Evolutionary conservation across 92 coral and sea anemone species (phyloP).

Genomic region (Epizoanthus illoricatus): DNA sequence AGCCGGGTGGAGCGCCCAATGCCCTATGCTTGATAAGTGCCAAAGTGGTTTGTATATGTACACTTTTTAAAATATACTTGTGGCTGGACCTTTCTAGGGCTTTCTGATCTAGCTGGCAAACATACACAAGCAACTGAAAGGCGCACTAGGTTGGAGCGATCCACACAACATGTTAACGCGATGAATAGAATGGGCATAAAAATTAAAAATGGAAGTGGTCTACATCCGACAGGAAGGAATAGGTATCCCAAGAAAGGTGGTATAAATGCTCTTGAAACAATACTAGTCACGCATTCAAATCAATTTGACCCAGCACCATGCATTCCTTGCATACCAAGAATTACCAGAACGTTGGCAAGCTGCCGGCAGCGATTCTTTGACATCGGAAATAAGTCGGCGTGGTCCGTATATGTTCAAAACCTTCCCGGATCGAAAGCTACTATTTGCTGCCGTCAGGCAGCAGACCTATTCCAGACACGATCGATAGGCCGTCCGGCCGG

Average conservation of each 20-base stretch:
- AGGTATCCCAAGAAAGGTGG: not conserved
- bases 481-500: too few species aligned
- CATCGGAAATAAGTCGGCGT: not conserved
- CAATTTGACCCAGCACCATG: not conserved
- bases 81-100: not conserved
- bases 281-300: conserved; percentile 26
- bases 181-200: too few species aligned
- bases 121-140: too few species aligned
- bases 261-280: not conserved
- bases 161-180: too few species aligned
- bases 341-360: not conserved
- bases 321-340: conserved; percentile 19
- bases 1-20: not conserved
- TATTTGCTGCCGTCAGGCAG: too few species aligned
- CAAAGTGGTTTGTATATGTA: conserved; percentile 3
- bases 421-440: not conserved
- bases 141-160: too few species aligned
- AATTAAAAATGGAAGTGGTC: too few species aligned
- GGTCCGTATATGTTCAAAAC: conserved; percentile 37
- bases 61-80: not conserved
- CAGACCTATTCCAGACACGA: too few species aligned
- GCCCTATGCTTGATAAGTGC: conserved; percentile 2
- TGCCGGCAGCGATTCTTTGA: too few species aligned
- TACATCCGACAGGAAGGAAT: not conserved
- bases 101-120: not conserved